These are phyloP conservation scores for Ascidia mentula DNA, from an alignment of 23 tunicate species.

Conservation along the genomic window DNA sequence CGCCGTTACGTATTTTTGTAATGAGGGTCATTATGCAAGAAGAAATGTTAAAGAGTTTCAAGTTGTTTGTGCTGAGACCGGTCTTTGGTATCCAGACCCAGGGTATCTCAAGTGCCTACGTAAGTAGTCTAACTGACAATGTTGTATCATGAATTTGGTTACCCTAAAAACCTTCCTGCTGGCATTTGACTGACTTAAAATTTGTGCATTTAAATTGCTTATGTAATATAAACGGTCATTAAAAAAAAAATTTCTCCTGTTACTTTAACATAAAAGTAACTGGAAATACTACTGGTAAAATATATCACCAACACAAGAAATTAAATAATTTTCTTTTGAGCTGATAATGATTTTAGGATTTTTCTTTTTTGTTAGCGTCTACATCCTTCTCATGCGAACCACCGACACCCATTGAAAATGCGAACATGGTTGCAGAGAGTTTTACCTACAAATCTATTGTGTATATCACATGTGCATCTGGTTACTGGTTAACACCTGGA, in stretches of 20 bases:
- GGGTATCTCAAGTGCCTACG: slow-evolving; percentile 39
- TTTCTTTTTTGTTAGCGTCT: slow-evolving; percentile 19
- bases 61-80: slow-evolving; percentile 43
- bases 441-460: slow-evolving; percentile 34
- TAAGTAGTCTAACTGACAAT: too few species aligned
- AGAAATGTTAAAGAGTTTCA: slow-evolving; percentile 1
- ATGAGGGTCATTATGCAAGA: slow-evolving; percentile 26
- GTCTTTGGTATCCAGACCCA: slow-evolving; percentile 67
- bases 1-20: slow-evolving; percentile 32
- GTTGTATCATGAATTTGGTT: too few species aligned
- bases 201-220: too few species aligned
- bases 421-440: slow-evolving; percentile 37
- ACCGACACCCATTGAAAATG: slow-evolving; percentile 29
- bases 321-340: too few species aligned
- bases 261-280: too few species aligned
- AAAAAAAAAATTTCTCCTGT: too few species aligned
- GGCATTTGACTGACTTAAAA: too few species aligned
- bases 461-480: slow-evolving; percentile 43
- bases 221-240: too few species aligned
- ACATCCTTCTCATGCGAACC: slow-evolving; percentile 52
- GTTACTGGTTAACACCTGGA: slow-evolving; percentile 58
- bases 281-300: too few species aligned
- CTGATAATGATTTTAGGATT: too few species aligned
- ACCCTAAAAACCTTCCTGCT: too few species aligned
- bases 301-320: too few species aligned